phyloP scores from a whole-genome alignment of 1,140 invertebrate species.

The Brachionus calyciflorus region DNA sequence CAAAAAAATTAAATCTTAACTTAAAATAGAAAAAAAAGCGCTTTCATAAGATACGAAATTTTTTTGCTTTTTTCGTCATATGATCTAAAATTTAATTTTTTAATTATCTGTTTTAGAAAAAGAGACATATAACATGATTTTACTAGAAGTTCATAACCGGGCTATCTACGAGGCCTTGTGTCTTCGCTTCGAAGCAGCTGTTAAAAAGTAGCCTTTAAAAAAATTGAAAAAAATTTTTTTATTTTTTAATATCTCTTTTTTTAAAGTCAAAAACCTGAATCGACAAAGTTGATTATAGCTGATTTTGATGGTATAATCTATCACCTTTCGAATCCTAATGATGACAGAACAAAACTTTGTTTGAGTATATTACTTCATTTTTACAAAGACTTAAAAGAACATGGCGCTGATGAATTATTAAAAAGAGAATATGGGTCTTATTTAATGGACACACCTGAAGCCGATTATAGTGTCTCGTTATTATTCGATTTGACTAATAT shows the following conservation, averaged over 20 bases:
- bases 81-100: neutral
- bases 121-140: constrained; percentile 73
- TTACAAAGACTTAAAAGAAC: constrained; percentile 94
- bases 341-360: constrained; percentile 93
- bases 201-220: neutral
- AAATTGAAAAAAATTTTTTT: constrained; percentile 49
- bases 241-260: too few relatives aligned
- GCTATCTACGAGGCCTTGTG: constrained; percentile 91
- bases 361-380: constrained; percentile 97
- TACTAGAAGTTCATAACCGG: constrained; percentile 96
- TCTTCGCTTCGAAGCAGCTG: constrained; percentile 79
- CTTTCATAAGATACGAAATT: too few relatives aligned
- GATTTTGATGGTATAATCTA: constrained; percentile 99
- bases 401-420: constrained; percentile 92
- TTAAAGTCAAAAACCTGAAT: constrained; percentile 85
- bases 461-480: constrained; percentile 89
- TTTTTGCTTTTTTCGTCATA: too few relatives aligned
- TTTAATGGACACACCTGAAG: constrained; percentile 60
- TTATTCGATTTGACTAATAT: constrained; percentile 88
- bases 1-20: too few relatives aligned
- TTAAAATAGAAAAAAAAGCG: too few relatives aligned
- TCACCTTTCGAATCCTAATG: constrained; percentile 93
- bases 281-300: constrained; percentile 78
- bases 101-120: neutral
- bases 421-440: constrained; percentile 82